Evolutionary conservation across 2,888 invertebrate genomes (phyloP), one percentile per base, ranked within the genome.

Genomic region (Anthrax anthrax): DNA sequence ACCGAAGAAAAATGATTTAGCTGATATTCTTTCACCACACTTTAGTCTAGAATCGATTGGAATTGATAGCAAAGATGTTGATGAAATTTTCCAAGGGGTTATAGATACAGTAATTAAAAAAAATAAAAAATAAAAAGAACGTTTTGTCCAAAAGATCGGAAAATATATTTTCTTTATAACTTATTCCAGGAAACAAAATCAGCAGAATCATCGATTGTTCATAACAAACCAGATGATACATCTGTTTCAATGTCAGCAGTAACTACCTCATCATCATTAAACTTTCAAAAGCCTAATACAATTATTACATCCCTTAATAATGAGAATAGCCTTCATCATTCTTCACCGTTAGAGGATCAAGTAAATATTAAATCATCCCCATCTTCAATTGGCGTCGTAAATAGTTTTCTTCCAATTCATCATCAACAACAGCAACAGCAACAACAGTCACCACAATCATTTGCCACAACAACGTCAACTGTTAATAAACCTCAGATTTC

Each of bases 61-160:
- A 46, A 90, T 91, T 77, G 89, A 90, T 65, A 81, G 84, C 60
- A 87, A 87, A 64, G 90, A 90, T 57, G 88, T 91, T 2, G 90
- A 91, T 60, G 90, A 90, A 65, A 84, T 91, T 59, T 88, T 92
- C 67, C 89, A 90, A 70, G 88, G 84, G 39, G 88, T 90, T 49
- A 74, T 50, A 32, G 46, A 44, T 18, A 37, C 45, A 18, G 50
- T 50, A 46, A 46, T 39, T 29, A 23, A 23, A 14, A 39, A n/a
- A 18, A 13, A 6, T 32, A 18, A 9, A 16, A 37, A 14, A 16
- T 16, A 37, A 37, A 13, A n/a, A n/a, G n/a, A 18, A 17, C 9
- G 13, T 19, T 5, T 14, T 17, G 38, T n/a, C 3, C 17, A n/a
- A n/a, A n/a, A n/a, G n/a, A n/a, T n/a, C n/a, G n/a, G n/a, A n/a